These are phyloP conservation scores for Typhlichthys subterraneus DNA, from an alignment of 2,797 vertebrate genomes.

Conservation along the genomic window DNA sequence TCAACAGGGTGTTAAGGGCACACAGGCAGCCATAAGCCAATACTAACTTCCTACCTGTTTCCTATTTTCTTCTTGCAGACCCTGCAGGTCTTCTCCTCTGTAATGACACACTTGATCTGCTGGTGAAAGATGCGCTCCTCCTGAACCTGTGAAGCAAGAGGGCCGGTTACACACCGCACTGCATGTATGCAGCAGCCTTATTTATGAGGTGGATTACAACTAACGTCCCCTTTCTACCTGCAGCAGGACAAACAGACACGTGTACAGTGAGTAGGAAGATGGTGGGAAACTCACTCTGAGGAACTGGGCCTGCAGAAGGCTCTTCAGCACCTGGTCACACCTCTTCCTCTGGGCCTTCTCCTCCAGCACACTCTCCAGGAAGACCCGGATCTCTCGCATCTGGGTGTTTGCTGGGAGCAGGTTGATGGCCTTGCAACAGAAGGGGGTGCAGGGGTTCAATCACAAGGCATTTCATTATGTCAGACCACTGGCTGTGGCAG, in stretches of 20 bases:
- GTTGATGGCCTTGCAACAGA: conserved; percentile 86
- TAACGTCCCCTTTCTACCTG: too few relatives aligned
- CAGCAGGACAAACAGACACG: too few relatives aligned
- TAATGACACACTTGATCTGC: conserved; percentile 97
- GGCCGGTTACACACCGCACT: neutral
- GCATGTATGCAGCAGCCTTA: too few relatives aligned
- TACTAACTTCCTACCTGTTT: conserved; percentile 84
- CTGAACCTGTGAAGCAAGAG: conserved; percentile 82
- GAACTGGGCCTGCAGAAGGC: conserved; percentile 95
- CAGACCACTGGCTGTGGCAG: too few relatives aligned
- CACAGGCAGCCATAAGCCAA: too few relatives aligned
- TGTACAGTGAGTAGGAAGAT: too few relatives aligned
- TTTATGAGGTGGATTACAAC: too few relatives aligned
- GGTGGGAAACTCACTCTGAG: conserved; percentile 80
- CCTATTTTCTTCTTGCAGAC: conserved; percentile 99
- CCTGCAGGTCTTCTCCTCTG: conserved; percentile 95
- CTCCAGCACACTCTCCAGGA: conserved; percentile 96
- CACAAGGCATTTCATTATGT: too few relatives aligned
- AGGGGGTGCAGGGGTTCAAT: neutral
- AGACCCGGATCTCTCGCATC: conserved; percentile 94
- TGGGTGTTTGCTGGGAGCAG: conserved; percentile 96
- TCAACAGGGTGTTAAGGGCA: too few relatives aligned
- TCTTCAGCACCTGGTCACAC: conserved; percentile 95
- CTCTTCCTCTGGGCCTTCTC: conserved; percentile 94
- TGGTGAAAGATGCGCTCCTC: conserved; percentile 97